Evolutionary conservation across 2,113 vertebrate genomes (phyloP).

Genomic region (Oenanthe melanoleuca): DNA sequence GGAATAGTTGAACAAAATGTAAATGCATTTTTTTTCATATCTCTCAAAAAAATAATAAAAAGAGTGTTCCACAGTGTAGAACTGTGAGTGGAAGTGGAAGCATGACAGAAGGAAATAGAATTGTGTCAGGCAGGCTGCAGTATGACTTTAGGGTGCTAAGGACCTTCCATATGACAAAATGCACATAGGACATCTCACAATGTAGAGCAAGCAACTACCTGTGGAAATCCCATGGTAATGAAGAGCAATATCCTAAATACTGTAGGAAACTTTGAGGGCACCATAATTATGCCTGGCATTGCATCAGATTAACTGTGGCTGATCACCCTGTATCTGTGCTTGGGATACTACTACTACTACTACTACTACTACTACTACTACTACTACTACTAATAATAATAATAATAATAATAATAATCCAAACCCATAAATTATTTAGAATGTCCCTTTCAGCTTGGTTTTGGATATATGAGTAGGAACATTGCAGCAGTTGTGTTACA

Average conservation of each 20-base stretch:
- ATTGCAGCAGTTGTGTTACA: background rate
- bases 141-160: background rate
- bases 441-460: background rate
- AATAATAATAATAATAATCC: background rate
- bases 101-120: background rate
- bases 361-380: too few relatives aligned
- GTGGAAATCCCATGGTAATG: background rate
- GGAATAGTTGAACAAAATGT: background rate
- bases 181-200: background rate
- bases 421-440: background rate
- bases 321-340: background rate
- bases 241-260: background rate
- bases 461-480: background rate
- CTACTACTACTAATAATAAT: too few relatives aligned
- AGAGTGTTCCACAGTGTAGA: background rate
- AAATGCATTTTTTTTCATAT: background rate
- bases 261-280: background rate
- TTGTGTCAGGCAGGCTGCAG: background rate
- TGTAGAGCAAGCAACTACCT: background rate
- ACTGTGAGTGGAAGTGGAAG: background rate
- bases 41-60: background rate
- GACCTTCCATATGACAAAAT: background rate
- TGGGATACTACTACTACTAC: background rate
- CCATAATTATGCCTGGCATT: background rate
- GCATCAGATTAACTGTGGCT: background rate